phyloP scores from a whole-genome alignment of 2,113 vertebrate species.

The Barbus barbus region DNA sequence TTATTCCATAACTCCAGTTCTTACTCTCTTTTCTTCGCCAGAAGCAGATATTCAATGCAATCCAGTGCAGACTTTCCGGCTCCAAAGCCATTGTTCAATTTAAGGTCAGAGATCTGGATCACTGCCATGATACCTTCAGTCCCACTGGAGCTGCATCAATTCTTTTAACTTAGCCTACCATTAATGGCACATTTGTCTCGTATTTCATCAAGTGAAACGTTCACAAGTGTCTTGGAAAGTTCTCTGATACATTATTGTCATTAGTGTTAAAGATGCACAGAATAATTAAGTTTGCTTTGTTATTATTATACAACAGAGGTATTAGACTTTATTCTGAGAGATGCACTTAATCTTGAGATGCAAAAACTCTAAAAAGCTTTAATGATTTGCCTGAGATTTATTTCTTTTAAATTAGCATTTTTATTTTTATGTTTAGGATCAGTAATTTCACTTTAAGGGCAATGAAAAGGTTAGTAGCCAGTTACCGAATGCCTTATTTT shows the following conservation, averaged over 20 bases:
- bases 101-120: constrained; percentile 36
- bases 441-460: too few relatives aligned
- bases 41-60: constrained; percentile 1
- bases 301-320: not conserved
- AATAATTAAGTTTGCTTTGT: not conserved
- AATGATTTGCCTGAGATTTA: too few relatives aligned
- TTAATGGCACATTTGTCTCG: constrained; percentile 28
- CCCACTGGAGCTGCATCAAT: too few relatives aligned
- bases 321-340: not conserved
- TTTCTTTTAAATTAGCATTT: too few relatives aligned
- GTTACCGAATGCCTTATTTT: too few relatives aligned
- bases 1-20: not conserved
- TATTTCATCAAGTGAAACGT: constrained; percentile 18
- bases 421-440: too few relatives aligned
- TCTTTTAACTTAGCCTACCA: constrained; percentile 10
- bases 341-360: too few relatives aligned
- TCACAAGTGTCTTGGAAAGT: not conserved
- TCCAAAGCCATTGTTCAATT: constrained; percentile 36
- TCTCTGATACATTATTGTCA: not conserved
- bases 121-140: constrained; percentile 24
- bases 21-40: not conserved
- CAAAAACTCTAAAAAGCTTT: too few relatives aligned
- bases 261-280: not conserved
- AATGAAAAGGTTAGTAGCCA: too few relatives aligned
- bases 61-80: constrained; percentile 29